These are phyloP conservation scores for Clytia hemisphaerica DNA, from an alignment of 30 jellyfish, hydroid and myxozoan species.

Conservation along the genomic window DNA sequence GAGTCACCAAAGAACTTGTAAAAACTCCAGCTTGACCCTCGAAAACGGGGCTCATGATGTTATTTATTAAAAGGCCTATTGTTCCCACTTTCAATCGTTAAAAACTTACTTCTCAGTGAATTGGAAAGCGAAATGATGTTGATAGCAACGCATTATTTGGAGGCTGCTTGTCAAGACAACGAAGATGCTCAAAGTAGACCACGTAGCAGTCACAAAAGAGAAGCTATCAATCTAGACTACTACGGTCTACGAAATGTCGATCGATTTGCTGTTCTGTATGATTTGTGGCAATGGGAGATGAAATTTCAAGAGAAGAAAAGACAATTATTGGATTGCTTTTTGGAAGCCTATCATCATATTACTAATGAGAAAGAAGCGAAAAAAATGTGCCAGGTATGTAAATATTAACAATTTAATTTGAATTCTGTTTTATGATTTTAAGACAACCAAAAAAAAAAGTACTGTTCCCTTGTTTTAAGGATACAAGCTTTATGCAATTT, in stretches of 20 bases:
- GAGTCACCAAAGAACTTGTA: no score
- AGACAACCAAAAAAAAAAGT: no score
- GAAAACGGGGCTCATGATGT: no score
- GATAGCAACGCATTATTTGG: conserved; percentile 65
- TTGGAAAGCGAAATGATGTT: conserved; percentile 54
- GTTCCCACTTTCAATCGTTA: no score
- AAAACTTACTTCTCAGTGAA: conserved; percentile 47
- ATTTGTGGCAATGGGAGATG: conserved; percentile 68
- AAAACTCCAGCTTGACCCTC: no score
- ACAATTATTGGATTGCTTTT: conserved; percentile 56
- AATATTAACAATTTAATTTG: no score
- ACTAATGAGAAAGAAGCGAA: conserved; percentile 41
- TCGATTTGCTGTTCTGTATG: conserved; percentile 63
- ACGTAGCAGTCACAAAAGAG: background rate
- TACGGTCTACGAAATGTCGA: conserved; percentile 48
- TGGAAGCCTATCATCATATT: conserved; percentile 63
- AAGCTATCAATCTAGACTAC: conserved; percentile 32
- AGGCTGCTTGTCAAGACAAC: no score
- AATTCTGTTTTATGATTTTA: no score
- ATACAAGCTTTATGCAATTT: no score
- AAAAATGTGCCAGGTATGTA: conserved; percentile 55
- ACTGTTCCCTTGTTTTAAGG: no score
- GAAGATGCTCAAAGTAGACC: no score
- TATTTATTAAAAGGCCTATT: no score
- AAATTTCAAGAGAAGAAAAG: conserved; percentile 57